Evolutionary conservation across 1,140 invertebrate genomes (phyloP), one percentile per base, ranked within the genome.

Genomic region (Prorops nasuta): DNA sequence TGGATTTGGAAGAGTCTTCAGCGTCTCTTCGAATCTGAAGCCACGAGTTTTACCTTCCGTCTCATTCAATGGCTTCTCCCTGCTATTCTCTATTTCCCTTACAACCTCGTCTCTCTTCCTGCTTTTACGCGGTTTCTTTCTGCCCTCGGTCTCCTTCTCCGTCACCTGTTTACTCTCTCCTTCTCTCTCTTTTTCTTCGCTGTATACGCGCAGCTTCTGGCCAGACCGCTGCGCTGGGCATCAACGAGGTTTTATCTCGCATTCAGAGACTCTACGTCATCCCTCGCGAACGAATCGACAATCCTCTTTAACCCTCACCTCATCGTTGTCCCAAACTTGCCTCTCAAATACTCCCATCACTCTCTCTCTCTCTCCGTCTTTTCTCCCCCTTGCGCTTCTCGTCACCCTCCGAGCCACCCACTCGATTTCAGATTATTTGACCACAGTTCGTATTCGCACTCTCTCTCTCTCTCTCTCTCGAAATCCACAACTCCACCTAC

Each of bases 1-100:
- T 76, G 71, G 73, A 74, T 76, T 74, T 76, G 60, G 64, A 53
- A 48, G 63, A 67, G 61, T 70, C 71, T 69, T 72, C 63, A 67
- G 52, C 57, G 56, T 69, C 64, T 69, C 69, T 69, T 72, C 66
- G 62, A 64, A 71, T 70, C 62, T 63, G 56, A 46, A 64, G 54
- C 60, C 64, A 66, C 64, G 58, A 74, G 71, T 72, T 70, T 72
- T 74, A 72, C 69, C 69, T 76, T 74, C 72, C 68, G 66, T 64
- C 61, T 61, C 56, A 71, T 72, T 76, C 73, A 74, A 71, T 73
- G 63, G 64, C 49, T 63, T 63, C 59, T 54, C 40, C 44, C n/a
- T 49, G 51, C 49, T 44, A 54, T 40, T 58, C 47, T 54, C 46
- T 45, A 34, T 43, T 22, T 55, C 39, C 14, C 38, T 49, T 28